Percentiles rank a stretch among this genome's conserved stretches.
phyloP scores from a whole-genome alignment of 1,140 invertebrate genomes.

The Oryctes rhinoceros region DNA sequence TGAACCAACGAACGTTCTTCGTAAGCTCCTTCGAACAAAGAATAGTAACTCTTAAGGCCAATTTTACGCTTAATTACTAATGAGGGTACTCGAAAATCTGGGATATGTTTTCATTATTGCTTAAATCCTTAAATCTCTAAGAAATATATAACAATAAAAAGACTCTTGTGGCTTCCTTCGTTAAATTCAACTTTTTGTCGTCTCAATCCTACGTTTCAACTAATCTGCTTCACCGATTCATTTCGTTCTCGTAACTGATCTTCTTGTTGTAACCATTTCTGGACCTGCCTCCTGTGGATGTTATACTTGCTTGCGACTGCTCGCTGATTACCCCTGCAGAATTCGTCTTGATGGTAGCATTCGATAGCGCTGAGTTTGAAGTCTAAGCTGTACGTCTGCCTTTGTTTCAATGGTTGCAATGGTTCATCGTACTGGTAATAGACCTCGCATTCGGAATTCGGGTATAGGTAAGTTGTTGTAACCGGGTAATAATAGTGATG shows the following conservation, averaged over 20 bases:
- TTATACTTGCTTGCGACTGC: constrained; percentile 71
- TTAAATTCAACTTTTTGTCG: constrained; percentile 31
- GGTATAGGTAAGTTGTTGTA: constrained; percentile 34
- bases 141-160: constrained; percentile 42
- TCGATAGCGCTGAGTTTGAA: constrained; percentile 66
- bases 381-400: constrained; percentile 63
- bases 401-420: constrained; percentile 51
- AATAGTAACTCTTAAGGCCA: not conserved
- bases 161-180: constrained; percentile 43
- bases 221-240: constrained; percentile 52
- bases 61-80: constrained; percentile 33
- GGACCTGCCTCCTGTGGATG: constrained; percentile 71
- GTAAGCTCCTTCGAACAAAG: not conserved
- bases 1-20: not conserved
- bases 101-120: constrained; percentile 45
- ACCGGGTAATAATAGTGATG: constrained; percentile 52
- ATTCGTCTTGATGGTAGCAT: constrained; percentile 63
- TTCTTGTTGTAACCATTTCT: constrained; percentile 71
- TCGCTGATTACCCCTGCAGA: constrained; percentile 68
- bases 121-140: constrained; percentile 31
- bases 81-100: constrained; percentile 19
- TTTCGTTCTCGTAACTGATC: constrained; percentile 59
- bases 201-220: constrained; percentile 42
- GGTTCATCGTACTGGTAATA: constrained; percentile 30
- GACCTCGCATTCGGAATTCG: constrained; percentile 30